These are phyloP conservation scores for Cheilosia impressa DNA, from an alignment of 2,888 invertebrate genomes.

Conservation along the genomic window DNA sequence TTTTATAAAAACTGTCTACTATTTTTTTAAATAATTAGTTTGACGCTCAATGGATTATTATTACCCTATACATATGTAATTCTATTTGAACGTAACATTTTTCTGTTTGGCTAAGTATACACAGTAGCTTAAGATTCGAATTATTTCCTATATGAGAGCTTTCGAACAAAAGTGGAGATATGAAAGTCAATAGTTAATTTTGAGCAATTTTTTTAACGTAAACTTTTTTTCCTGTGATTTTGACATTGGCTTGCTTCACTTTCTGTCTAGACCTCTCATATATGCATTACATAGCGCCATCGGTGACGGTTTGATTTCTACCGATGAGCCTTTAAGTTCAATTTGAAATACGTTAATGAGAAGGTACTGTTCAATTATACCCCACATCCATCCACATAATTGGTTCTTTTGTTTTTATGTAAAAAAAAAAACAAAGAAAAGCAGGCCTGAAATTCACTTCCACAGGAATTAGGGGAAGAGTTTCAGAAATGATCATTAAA, in stretches of 20 bases:
- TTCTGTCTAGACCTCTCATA: not conserved
- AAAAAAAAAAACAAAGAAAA: constrained; percentile 24
- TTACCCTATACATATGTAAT: constrained; percentile 19
- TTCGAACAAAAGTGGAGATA: not conserved
- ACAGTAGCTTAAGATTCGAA: not conserved
- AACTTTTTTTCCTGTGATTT: not conserved
- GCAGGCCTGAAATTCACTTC: constrained; percentile 18
- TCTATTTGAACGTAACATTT: constrained; percentile 3
- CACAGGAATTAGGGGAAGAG: constrained; percentile 5
- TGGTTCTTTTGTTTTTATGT: constrained; percentile 10
- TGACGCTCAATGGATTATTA: constrained; percentile 31
- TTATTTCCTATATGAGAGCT: not conserved
- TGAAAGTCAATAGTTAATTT: not conserved
- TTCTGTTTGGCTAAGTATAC: not conserved
- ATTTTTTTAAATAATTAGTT: constrained; percentile 3
- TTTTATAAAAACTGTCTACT: not conserved
- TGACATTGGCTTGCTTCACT: not conserved
- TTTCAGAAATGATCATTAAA: constrained; percentile 54
- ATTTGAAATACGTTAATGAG: not conserved
- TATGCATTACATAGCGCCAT: not conserved
- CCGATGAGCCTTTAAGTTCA: not conserved
- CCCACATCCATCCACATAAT: constrained; percentile 41
- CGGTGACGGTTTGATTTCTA: not conserved
- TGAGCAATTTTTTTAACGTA: not conserved
- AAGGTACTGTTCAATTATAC: constrained; percentile 5